A percentile compares a stretch with the other conserved stretches of the same genome.
Conservation (phyloP, 2,888 invertebrate species). For the Drosophila aldrichi region DNA sequence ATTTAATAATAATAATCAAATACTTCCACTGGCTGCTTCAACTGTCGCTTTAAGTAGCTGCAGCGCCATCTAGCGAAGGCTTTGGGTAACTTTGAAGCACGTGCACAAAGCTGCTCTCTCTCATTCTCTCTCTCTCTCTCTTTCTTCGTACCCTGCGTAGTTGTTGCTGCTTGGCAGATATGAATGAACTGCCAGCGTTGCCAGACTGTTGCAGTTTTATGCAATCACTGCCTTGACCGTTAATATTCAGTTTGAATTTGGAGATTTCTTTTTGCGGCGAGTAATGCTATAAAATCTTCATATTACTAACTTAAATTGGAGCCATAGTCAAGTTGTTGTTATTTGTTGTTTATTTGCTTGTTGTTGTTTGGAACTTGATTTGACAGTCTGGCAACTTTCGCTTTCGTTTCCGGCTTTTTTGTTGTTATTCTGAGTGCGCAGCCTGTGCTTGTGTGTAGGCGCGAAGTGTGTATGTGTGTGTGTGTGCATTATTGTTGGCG, state of each 20-base stretch:
- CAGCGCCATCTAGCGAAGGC: slow-evolving; percentile 48
- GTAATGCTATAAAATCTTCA: fast-evolving
- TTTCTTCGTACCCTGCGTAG: background rate
- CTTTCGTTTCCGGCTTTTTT: slow-evolving; percentile 72
- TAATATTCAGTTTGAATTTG: background rate
- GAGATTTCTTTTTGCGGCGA: too few relatives aligned
- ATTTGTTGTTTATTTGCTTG: slow-evolving; percentile 13
- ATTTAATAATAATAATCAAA: background rate
- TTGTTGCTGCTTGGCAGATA: slow-evolving; percentile 28
- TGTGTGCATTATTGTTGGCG: slow-evolving; percentile 70
- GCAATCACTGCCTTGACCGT: slow-evolving; percentile 31
- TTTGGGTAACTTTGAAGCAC: slow-evolving; percentile 38
- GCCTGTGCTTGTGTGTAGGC: slow-evolving; percentile 14
- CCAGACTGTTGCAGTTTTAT: slow-evolving; percentile 47
- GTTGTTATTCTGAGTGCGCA: slow-evolving; percentile 59
- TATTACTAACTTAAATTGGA: fast-evolving
- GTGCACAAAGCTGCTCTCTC: slow-evolving; percentile 40
- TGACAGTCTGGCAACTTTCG: slow-evolving; percentile 61
- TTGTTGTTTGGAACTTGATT: slow-evolving; percentile 15
- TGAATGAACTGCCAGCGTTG: slow-evolving; percentile 68
- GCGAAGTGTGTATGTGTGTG: slow-evolving; percentile 32
- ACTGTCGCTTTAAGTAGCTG: background rate
- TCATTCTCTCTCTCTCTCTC: slow-evolving; percentile 13
- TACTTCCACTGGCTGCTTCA: background rate
- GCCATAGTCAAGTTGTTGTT: background rate